These are phyloP conservation scores for Drosophila mojavensis DNA, from an alignment of 1,140 invertebrate species.

Conservation along the genomic window DNA sequence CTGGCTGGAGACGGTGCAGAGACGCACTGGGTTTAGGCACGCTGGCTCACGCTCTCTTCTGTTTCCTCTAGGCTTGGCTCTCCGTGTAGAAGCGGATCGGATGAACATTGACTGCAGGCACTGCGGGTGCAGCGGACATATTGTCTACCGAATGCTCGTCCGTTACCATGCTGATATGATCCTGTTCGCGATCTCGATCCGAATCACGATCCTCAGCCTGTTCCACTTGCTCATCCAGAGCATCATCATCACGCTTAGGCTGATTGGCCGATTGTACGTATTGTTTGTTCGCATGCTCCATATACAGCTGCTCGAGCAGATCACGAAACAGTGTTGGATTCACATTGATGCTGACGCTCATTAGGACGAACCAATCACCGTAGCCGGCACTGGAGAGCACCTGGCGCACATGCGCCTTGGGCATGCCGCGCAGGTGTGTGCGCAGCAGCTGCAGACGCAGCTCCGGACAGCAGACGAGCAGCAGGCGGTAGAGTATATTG, in stretches of 20 bases:
- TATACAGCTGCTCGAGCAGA: conserved; percentile 76
- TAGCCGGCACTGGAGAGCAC: conserved; percentile 76
- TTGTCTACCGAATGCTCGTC: conserved; percentile 1
- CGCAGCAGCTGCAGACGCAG: conserved; percentile 84
- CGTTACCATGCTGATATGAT: not conserved
- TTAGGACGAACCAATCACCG: conserved; percentile 89
- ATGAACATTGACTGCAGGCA: conserved; percentile 22
- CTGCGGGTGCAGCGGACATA: not conserved
- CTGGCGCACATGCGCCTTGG: conserved; percentile 53
- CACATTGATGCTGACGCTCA: conserved; percentile 88
- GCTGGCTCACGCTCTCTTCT: not conserved
- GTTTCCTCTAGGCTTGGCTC: conserved; percentile 45
- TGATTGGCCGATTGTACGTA: too few relatives aligned
- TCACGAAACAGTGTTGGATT: conserved; percentile 87
- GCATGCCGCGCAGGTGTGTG: conserved; percentile 83
- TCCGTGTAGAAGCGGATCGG: conserved; percentile 44
- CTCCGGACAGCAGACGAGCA: conserved; percentile 64
- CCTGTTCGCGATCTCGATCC: not conserved
- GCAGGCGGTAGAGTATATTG: conserved; percentile 86
- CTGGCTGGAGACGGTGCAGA: too few relatives aligned
- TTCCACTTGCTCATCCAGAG: not conserved
- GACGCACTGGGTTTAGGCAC: too few relatives aligned
- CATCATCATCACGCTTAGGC: too few relatives aligned
- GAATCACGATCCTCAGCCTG: not conserved
- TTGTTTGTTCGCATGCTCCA: not conserved